A percentile compares a stretch with the other conserved stretches of the same genome.
Evolutionary conservation across 2,888 invertebrate genomes (phyloP).

Genomic region (Dromius quadrimaculatus): DNA sequence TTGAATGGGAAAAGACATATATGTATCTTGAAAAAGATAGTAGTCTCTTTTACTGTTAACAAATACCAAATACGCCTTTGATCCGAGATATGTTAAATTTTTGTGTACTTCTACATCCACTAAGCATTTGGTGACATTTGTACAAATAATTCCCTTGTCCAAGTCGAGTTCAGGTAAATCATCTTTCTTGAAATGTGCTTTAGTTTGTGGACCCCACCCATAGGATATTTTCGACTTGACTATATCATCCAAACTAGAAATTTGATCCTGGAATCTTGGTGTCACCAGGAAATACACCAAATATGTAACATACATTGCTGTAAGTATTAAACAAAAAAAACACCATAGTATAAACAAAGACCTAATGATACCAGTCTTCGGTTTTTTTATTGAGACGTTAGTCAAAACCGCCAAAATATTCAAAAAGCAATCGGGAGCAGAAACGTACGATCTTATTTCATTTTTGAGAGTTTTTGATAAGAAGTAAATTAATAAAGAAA

Average conservation of each 20-base stretch:
- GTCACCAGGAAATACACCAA: slow-evolving; percentile 54
- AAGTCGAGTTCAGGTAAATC: too few relatives aligned
- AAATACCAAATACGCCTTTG: too few relatives aligned
- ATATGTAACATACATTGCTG: slow-evolving; percentile 53
- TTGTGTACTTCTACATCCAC: too few relatives aligned
- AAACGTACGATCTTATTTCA: slow-evolving; percentile 34
- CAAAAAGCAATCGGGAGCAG: slow-evolving; percentile 41
- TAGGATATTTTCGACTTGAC: slow-evolving; percentile 35
- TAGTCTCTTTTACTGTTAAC: too few relatives aligned
- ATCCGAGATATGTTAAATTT: too few relatives aligned
- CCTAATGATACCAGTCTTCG: slow-evolving; percentile 37
- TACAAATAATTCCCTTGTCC: too few relatives aligned
- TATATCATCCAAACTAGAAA: slow-evolving; percentile 46
- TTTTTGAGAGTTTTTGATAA: neutral
- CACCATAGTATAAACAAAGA: slow-evolving; percentile 54
- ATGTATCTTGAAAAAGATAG: too few relatives aligned
- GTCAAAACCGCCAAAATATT: slow-evolving; percentile 41
- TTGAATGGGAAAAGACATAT: too few relatives aligned
- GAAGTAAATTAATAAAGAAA: slow-evolving; percentile 5
- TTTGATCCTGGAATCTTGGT: slow-evolving; percentile 53
- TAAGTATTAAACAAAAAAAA: slow-evolving; percentile 53
- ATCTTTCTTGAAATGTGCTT: slow-evolving; percentile 47
- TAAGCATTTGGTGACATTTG: too few relatives aligned
- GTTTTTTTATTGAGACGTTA: slow-evolving; percentile 33
- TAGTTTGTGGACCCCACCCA: slow-evolving; percentile 35